A percentile compares a stretch with the other conserved stretches of the same genome.
Conservation (phyloP, 1,140 invertebrate genomes). For the Anadara kagoshimensis region DNA sequence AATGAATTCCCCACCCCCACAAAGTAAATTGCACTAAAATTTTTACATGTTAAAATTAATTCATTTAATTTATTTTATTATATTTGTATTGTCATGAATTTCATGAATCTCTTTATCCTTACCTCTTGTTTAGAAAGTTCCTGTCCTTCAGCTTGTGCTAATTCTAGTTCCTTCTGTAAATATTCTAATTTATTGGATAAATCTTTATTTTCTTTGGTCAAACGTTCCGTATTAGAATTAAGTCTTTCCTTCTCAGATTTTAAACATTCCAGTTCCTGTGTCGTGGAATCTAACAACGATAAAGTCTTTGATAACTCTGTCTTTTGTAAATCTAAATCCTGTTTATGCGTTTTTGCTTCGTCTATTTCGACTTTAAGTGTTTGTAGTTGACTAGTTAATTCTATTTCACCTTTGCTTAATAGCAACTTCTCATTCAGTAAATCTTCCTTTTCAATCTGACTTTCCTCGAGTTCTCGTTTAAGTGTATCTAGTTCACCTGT, state of each 20-base stretch:
- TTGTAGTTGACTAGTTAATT: constrained; percentile 55
- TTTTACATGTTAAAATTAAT: too few relatives aligned
- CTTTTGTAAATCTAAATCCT: constrained; percentile 41
- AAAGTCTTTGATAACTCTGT: constrained; percentile 43
- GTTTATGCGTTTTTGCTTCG: constrained; percentile 31
- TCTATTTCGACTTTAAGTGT: constrained; percentile 50
- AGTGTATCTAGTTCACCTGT: constrained; percentile 56
- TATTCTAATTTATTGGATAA: constrained; percentile 54
- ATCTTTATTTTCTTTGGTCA: constrained; percentile 63
- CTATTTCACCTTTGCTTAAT: constrained; percentile 54
- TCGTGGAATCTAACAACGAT: constrained; percentile 46
- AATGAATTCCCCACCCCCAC: too few relatives aligned
- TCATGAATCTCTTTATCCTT: neutral
- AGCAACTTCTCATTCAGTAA: constrained; percentile 57
- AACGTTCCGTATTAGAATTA: constrained; percentile 43
- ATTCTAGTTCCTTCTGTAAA: constrained; percentile 41
- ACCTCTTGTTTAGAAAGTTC: constrained; percentile 63
- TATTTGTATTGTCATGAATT: too few relatives aligned
- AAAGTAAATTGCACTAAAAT: too few relatives aligned
- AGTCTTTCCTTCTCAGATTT: constrained; percentile 50
- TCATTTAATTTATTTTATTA: too few relatives aligned
- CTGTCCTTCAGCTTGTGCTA: constrained; percentile 44
- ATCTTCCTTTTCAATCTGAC: constrained; percentile 54
- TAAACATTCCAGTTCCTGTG: constrained; percentile 40
- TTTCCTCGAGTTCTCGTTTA: constrained; percentile 55